Conservation (phyloP, 92 coral and sea anemone genomes). For the Pocillopora meandrina region DNA sequence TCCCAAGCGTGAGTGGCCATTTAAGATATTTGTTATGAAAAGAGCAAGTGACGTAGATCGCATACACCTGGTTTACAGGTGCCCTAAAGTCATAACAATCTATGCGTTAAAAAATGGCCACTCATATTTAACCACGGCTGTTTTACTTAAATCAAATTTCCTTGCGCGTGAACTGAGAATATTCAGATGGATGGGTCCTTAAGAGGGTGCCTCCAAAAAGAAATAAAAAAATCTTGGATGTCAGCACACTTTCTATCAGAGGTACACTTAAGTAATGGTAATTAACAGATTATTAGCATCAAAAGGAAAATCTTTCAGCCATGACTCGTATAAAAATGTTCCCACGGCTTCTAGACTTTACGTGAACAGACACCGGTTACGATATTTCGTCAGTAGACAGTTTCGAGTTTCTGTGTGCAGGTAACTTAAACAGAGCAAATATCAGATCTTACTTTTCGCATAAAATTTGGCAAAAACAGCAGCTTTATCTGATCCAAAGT, state of each 20-base stretch:
- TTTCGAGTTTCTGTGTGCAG: neutral
- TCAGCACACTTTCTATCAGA: neutral
- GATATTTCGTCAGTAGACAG: constrained; percentile 4
- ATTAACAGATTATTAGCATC: neutral
- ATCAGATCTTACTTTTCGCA: neutral
- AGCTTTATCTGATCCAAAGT: neutral
- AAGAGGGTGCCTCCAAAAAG: too few species aligned
- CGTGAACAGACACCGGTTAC: neutral
- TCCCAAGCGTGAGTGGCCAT: too few species aligned
- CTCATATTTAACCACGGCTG: too few species aligned
- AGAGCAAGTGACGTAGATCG: too few species aligned
- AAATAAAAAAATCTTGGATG: neutral
- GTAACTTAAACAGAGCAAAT: neutral
- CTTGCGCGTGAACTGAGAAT: too few species aligned
- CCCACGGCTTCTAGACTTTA: constrained; percentile 12
- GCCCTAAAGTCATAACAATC: too few species aligned
- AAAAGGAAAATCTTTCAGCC: constrained; percentile 18
- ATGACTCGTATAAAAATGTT: constrained; percentile 5
- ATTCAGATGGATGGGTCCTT: too few species aligned
- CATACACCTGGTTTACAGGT: too few species aligned
- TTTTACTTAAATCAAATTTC: too few species aligned
- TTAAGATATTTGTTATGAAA: too few species aligned
- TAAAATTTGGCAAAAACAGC: neutral
- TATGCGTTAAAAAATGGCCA: too few species aligned
- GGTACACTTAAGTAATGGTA: neutral